A percentile compares a stretch with the other conserved stretches of the same genome.
Evolutionary conservation across 2,797 vertebrate genomes (phyloP).

Genomic region (Megalops cyprinoides): DNA sequence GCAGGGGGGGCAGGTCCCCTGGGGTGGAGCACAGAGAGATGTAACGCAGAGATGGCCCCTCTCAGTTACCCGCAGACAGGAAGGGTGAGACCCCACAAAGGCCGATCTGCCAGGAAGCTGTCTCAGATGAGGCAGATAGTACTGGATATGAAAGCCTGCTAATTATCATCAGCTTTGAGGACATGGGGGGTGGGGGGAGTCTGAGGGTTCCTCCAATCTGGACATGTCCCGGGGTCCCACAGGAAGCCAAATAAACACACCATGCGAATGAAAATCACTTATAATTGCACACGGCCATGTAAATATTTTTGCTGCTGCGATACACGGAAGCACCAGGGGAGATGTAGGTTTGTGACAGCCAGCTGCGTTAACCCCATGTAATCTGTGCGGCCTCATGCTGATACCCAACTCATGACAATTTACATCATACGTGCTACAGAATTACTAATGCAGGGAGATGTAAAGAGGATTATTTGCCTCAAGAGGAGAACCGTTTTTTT

Average conservation of each 20-base stretch:
- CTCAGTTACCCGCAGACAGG: slow-evolving; percentile 52
- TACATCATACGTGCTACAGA: not conserved
- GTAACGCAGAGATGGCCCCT: slow-evolving; percentile 42
- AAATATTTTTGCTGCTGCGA: slow-evolving; percentile 21
- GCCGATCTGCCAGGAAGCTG: slow-evolving; percentile 22
- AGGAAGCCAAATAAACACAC: slow-evolving; percentile 39
- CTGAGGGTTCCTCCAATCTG: not conserved
- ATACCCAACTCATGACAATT: not conserved
- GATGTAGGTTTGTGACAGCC: not conserved
- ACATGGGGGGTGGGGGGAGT: slow-evolving; percentile 21
- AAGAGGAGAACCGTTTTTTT: slow-evolving; percentile 27
- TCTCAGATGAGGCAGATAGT: slow-evolving; percentile 34
- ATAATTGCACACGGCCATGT: slow-evolving; percentile 23
- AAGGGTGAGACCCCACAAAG: slow-evolving; percentile 47
- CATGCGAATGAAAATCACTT: slow-evolving; percentile 1
- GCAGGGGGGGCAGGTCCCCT: slow-evolving; percentile 28
- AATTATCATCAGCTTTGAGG: slow-evolving; percentile 20
- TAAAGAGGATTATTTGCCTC: slow-evolving; percentile 33
- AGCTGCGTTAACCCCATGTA: slow-evolving; percentile 1
- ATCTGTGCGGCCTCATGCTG: slow-evolving; percentile 6
- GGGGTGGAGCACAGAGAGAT: slow-evolving; percentile 24
- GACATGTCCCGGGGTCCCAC: slow-evolving; percentile 23
- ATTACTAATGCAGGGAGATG: slow-evolving; percentile 23
- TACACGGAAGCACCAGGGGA: slow-evolving; percentile 4
- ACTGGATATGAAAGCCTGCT: slow-evolving; percentile 30